phyloP scores from a whole-genome alignment of 92 coral and sea anemone species.

The Zoanthus sociatus region DNA sequence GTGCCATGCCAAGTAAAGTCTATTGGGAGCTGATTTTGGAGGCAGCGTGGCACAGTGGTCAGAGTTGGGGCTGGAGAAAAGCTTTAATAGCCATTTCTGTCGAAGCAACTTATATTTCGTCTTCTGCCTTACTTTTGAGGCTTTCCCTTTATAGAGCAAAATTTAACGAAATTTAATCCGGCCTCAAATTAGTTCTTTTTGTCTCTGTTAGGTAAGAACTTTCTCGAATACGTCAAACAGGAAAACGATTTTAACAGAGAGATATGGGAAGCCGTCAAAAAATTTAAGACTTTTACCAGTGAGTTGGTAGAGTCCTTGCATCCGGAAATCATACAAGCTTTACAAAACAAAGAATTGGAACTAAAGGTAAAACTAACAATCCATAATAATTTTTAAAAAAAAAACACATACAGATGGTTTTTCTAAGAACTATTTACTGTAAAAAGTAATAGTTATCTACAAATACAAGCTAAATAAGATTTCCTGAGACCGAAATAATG shows the following conservation, averaged over 20 bases:
- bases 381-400: too few species aligned
- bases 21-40: too few species aligned
- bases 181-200: neutral
- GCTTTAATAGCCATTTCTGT: too few species aligned
- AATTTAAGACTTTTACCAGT: neutral
- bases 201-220: neutral
- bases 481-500: too few species aligned
- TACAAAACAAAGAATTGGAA: neutral
- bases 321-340: neutral
- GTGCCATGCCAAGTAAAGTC: too few species aligned
- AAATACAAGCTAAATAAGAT: too few species aligned
- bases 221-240: conserved; percentile 34
- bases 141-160: neutral
- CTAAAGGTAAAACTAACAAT: neutral
- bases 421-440: too few species aligned
- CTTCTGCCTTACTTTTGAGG: too few species aligned
- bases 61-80: too few species aligned
- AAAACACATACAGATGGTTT: neutral
- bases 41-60: too few species aligned
- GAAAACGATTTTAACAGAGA: conserved; percentile 24
- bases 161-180: neutral
- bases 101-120: too few species aligned
- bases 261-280: conserved; percentile 16
- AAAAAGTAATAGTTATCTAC: too few species aligned
- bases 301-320: conserved; percentile 11